Base-by-base conservation (phyloP, 2,113 vertebrate species). In the Ciconia boyciana region DNA sequence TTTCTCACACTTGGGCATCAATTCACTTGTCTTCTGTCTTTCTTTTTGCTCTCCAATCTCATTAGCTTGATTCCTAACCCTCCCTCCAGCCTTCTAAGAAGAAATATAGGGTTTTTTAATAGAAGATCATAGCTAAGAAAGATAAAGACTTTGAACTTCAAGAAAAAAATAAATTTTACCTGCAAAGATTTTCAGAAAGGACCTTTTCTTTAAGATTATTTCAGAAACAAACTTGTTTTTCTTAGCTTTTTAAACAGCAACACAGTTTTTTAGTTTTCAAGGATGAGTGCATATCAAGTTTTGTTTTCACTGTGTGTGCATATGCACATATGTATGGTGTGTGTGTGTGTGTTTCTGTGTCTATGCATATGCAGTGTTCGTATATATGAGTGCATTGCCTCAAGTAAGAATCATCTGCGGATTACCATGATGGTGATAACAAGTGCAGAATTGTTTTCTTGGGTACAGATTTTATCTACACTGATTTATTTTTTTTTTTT, bases 341-440 rank as follows among this genome's bases (percentile, higher is more conserved):
- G 5, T 13, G 24, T 31, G 13, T 29, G 13, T 25, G 6, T 34
- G 13, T 32, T 7, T 32, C 6, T 36, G 54, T 12, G 0, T n/a
- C 26, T 87, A 44, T 1, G 1, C 51, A 54, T 0, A 0, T 36
- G 79, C 17, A 32, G 4, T 54, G 32, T 26, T 89, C 7, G 0
- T 80, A 9, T 72, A 26, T 21, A 36, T 72, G 25, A 83, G n/a
- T 32, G 32, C 32, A n/a, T 81, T 78, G 39, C 79, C 76, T 92
- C 26, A 16, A 31, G 60, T 79, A 72, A 57, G 49, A 87, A 69
- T 90, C n/a, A 39, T 54, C 46, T 80, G 29, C 46, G 43, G 28
- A 66, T 89, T 83, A 66, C 54, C 36, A 34, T 74, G 48, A 25
- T 54, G 26, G 34, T 64, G 49, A 60, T 88, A 83, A 44, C 51